Percentiles rank a stretch among this genome's conserved stretches.
phyloP scores from a whole-genome alignment of 2,888 invertebrate species.

The Sabellastarte sp. region DNA sequence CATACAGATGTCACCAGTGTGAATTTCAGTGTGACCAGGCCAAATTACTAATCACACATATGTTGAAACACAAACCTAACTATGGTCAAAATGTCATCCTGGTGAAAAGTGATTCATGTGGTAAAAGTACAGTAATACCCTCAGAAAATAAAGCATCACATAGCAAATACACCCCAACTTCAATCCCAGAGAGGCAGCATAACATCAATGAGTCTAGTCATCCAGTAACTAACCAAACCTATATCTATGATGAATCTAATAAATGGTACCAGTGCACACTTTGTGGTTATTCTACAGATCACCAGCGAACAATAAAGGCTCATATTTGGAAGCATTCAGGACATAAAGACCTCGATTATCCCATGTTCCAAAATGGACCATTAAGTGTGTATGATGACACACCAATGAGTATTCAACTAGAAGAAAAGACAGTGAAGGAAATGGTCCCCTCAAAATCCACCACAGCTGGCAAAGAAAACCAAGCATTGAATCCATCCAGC shows the following conservation, averaged over 20 bases:
- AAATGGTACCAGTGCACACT: slow-evolving; percentile 45
- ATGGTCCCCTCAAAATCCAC: too few relatives aligned
- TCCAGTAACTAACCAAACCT: neutral
- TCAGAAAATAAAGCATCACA: neutral
- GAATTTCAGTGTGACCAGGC: neutral
- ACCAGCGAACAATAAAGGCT: slow-evolving; percentile 55
- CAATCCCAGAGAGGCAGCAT: too few relatives aligned
- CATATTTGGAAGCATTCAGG: slow-evolving; percentile 59
- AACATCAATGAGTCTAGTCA: too few relatives aligned
- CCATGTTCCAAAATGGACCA: slow-evolving; percentile 56
- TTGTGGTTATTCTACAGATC: slow-evolving; percentile 55
- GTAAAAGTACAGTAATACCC: too few relatives aligned
- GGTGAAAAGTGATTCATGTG: too few relatives aligned
- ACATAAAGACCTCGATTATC: slow-evolving; percentile 53
- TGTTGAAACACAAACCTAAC: neutral
- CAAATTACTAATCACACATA: neutral
- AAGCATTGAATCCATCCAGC: too few relatives aligned
- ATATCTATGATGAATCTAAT: neutral
- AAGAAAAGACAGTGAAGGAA: too few relatives aligned
- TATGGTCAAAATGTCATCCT: too few relatives aligned
- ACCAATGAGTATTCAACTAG: too few relatives aligned
- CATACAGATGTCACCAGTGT: neutral
- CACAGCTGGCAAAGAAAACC: too few relatives aligned
- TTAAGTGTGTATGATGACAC: slow-evolving; percentile 47
- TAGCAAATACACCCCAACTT: neutral